Percentiles rank a stretch among this genome's conserved stretches.
Evolutionary conservation across 1,140 invertebrate genomes (phyloP).

Genomic region (Forficula auricularia): DNA sequence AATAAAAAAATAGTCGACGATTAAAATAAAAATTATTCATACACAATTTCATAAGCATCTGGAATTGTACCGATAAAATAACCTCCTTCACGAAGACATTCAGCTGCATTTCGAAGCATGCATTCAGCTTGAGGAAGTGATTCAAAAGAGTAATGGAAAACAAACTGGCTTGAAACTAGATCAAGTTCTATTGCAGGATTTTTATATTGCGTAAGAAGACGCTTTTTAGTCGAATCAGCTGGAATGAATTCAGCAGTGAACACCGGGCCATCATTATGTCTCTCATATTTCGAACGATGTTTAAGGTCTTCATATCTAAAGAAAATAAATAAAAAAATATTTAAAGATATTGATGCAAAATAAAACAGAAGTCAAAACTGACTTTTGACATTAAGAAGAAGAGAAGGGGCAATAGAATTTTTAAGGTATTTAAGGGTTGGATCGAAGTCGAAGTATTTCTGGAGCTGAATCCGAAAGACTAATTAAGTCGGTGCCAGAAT

Average conservation of each 20-base stretch:
- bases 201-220: constrained; percentile 48
- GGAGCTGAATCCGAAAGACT: too few relatives aligned
- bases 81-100: constrained; percentile 72
- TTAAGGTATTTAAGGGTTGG: too few relatives aligned
- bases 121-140: constrained; percentile 73
- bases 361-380: too few relatives aligned
- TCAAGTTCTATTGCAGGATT: constrained; percentile 66
- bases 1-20: too few relatives aligned
- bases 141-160: constrained; percentile 93
- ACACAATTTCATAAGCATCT: constrained; percentile 81
- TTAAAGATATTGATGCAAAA: neutral
- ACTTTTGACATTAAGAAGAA: too few relatives aligned
- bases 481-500: too few relatives aligned
- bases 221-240: constrained; percentile 71
- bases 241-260: constrained; percentile 83
- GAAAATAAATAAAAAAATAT: neutral
- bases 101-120: constrained; percentile 84
- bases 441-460: too few relatives aligned
- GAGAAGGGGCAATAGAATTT: too few relatives aligned
- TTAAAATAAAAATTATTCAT: constrained; percentile 22
- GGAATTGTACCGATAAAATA: constrained; percentile 95
- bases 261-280: constrained; percentile 23
- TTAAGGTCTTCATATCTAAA: constrained; percentile 11
- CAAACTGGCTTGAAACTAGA: constrained; percentile 92
- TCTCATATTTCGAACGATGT: constrained; percentile 23